Percentiles rank a stretch among this genome's conserved stretches.
Evolutionary conservation across 2,888 invertebrate species (phyloP).

Genomic region (Lycaena phlaeas): DNA sequence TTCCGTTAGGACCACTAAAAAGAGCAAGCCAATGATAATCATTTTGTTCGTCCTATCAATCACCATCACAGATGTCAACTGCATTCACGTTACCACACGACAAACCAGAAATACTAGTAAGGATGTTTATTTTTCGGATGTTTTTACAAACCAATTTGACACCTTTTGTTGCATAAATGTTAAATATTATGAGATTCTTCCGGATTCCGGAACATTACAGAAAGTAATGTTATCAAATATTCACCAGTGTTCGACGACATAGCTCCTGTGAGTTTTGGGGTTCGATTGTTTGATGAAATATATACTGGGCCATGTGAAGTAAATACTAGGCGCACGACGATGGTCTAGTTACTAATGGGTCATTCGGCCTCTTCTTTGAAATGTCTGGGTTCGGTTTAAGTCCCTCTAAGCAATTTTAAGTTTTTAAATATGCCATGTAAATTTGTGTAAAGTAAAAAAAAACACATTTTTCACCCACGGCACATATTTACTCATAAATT

Average conservation of each 20-base stretch:
- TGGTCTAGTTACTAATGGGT: too few relatives aligned
- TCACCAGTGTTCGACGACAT: too few relatives aligned
- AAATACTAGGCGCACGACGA: too few relatives aligned
- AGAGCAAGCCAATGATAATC: conserved; percentile 34
- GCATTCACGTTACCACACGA: conserved; percentile 11
- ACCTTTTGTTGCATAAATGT: conserved; percentile 23
- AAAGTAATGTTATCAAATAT: not conserved
- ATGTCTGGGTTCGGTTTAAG: too few relatives aligned
- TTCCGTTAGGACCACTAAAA: conserved; percentile 31
- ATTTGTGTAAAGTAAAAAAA: too few relatives aligned
- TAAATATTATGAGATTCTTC: conserved; percentile 42
- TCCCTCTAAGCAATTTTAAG: too few relatives aligned
- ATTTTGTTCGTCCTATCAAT: conserved; percentile 26
- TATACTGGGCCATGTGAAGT: too few relatives aligned
- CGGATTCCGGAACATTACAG: too few relatives aligned
- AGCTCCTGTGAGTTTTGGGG: not conserved
- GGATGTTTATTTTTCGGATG: conserved; percentile 45
- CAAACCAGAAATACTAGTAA: conserved; percentile 44
- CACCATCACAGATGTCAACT: conserved; percentile 12
- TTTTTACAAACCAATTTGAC: conserved; percentile 29
- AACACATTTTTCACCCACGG: too few relatives aligned
- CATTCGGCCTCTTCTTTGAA: too few relatives aligned
- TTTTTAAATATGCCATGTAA: too few relatives aligned
- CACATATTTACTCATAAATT: too few relatives aligned
- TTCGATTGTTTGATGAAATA: not conserved